Evolutionary conservation across 2,797 vertebrate genomes (phyloP).

Genomic region (Melanotaenia maccullochi): DNA sequence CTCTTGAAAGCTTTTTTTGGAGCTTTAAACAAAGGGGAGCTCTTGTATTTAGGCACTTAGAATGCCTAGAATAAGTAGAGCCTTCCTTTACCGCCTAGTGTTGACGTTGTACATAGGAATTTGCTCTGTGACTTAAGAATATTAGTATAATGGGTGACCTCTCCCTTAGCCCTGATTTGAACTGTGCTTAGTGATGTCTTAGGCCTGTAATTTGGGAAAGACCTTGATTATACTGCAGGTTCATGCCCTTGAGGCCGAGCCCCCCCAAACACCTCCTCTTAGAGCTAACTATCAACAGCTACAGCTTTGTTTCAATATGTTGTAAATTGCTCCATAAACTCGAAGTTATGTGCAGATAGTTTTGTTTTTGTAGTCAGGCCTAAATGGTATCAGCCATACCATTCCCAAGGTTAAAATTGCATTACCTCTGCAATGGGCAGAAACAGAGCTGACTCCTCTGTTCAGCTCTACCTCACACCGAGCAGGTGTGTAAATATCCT

Average conservation of each 20-base stretch:
- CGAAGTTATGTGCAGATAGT: slow-evolving; percentile 26
- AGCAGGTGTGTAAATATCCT: slow-evolving; percentile 76
- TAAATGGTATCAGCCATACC: slow-evolving; percentile 43
- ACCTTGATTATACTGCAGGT: slow-evolving; percentile 66
- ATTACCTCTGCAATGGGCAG: slow-evolving; percentile 26
- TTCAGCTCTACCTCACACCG: slow-evolving; percentile 45
- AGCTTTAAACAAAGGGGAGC: slow-evolving; percentile 59
- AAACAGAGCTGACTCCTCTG: slow-evolving; percentile 17
- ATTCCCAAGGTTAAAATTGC: slow-evolving; percentile 7
- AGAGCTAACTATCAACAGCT: slow-evolving; percentile 8
- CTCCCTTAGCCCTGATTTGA: slow-evolving; percentile 63
- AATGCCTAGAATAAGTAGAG: slow-evolving; percentile 55
- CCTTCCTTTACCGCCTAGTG: slow-evolving; percentile 31
- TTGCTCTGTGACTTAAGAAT: slow-evolving; percentile 67
- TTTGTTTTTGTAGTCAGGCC: slow-evolving; percentile 12
- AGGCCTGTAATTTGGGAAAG: slow-evolving; percentile 79
- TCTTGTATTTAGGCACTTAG: slow-evolving; percentile 26
- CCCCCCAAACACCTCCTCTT: background rate
- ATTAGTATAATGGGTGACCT: slow-evolving; percentile 74
- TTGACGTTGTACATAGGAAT: slow-evolving; percentile 69
- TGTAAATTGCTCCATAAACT: slow-evolving; percentile 2
- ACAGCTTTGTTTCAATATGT: slow-evolving; percentile 9
- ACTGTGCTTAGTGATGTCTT: slow-evolving; percentile 62
- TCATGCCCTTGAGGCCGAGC: slow-evolving; percentile 55
- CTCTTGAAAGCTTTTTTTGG: slow-evolving; percentile 64